Percentiles rank a stretch among this genome's conserved stretches.
phyloP scores from a whole-genome alignment of 2,888 invertebrate genomes.

The Coecobrya sp. region DNA sequence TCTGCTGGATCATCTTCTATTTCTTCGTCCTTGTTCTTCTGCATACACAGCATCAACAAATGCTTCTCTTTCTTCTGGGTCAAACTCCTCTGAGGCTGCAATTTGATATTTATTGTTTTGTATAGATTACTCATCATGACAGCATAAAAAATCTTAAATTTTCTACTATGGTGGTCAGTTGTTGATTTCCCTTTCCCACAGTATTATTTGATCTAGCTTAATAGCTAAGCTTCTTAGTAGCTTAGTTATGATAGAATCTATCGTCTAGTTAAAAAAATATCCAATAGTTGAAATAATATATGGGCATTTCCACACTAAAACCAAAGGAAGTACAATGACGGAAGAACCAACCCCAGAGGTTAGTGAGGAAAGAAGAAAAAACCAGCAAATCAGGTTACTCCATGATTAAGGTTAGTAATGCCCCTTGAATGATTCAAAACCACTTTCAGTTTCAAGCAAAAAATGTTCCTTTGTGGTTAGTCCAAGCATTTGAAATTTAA shows the following conservation, averaged over 20 bases:
- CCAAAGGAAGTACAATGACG: conserved; percentile 39
- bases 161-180: conserved; percentile 33
- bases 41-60: conserved; percentile 77
- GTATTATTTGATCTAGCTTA: conserved; percentile 11
- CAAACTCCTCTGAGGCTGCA: conserved; percentile 78
- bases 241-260: no score
- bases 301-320: conserved; percentile 47
- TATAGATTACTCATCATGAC: conserved; percentile 1
- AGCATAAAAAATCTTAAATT: not conserved
- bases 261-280: no score
- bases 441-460: conserved; percentile 30
- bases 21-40: conserved; percentile 37
- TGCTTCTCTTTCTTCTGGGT: conserved; percentile 80
- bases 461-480: not conserved
- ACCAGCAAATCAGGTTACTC: conserved; percentile 71
- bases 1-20: conserved; percentile 45
- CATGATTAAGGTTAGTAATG: conserved; percentile 45
- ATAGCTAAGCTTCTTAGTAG: not conserved
- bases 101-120: conserved; percentile 43
- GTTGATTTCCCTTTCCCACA: conserved; percentile 10
- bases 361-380: conserved; percentile 52
- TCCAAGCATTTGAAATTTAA: conserved; percentile 15
- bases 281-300: conserved; percentile 13
- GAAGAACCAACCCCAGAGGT: conserved; percentile 10
- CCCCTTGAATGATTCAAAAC: not conserved